Conservation (phyloP, 2,888 invertebrate species). For the Luperina testacea region DNA sequence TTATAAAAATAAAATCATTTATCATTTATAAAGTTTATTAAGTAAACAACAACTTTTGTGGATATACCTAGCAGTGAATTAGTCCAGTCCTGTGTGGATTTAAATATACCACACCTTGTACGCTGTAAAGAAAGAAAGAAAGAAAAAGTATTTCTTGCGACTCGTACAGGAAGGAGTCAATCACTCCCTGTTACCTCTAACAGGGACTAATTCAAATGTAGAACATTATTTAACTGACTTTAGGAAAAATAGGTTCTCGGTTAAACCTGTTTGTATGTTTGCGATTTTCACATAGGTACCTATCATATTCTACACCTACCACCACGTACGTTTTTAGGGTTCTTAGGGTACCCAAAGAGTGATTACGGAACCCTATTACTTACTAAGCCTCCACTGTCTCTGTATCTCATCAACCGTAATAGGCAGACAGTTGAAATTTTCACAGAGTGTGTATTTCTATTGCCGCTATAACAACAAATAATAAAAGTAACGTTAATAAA, state of each 20-base stretch:
- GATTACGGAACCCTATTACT: neutral
- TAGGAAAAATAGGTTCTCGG: neutral
- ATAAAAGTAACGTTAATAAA: neutral
- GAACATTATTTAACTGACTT: constrained; percentile 6
- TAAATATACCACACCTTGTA: constrained; percentile 26
- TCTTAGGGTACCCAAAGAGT: neutral
- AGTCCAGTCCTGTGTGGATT: neutral
- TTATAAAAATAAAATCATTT: no score
- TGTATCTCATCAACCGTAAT: neutral
- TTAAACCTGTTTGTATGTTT: neutral
- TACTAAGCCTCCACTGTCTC: no score
- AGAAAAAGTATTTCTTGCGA: no score
- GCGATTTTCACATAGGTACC: neutral
- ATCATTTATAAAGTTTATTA: no score
- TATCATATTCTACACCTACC: neutral
- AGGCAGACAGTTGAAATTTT: neutral
- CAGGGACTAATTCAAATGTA: constrained; percentile 13
- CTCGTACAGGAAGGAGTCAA: no score
- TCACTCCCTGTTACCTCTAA: constrained; percentile 37
- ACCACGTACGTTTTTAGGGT: neutral
- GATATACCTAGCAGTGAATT: neutral
- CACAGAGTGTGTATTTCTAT: neutral
- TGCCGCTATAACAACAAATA: neutral
- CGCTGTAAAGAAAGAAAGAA: no score
- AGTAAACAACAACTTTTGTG: neutral